phyloP scores from a whole-genome alignment of 2,797 vertebrate species.

The Lindbergichthys nudifrons region DNA sequence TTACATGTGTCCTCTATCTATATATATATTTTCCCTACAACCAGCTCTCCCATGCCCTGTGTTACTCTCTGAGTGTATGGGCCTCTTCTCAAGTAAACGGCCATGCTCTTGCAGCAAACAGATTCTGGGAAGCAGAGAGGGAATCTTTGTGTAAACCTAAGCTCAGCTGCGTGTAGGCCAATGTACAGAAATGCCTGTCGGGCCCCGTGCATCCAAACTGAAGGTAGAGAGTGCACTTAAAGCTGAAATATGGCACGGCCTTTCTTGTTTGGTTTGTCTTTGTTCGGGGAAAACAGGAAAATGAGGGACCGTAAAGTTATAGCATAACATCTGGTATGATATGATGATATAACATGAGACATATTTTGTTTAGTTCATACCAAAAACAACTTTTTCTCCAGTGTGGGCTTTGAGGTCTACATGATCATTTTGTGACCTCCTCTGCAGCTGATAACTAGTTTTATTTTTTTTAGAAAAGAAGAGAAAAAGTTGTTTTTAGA shows the following conservation, averaged over 20 bases:
- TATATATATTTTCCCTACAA: conserved; percentile 19
- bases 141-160: conserved; percentile 74
- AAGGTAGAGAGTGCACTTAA: conserved; percentile 46
- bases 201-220: conserved; percentile 45
- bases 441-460: conserved; percentile 3
- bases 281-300: conserved; percentile 8
- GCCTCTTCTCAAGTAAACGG: conserved; percentile 67
- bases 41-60: conserved; percentile 36
- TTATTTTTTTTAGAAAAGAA: neutral
- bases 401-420: neutral
- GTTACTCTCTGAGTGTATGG: conserved; percentile 55
- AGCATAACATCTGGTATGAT: conserved; percentile 23
- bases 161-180: conserved; percentile 65
- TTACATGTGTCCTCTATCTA: conserved; percentile 35
- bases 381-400: conserved; percentile 1
- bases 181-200: conserved; percentile 62
- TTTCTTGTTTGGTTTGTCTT: neutral
- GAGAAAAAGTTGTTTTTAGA: neutral
- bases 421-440: conserved; percentile 9
- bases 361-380: neutral
- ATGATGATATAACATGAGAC: neutral
- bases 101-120: conserved; percentile 60
- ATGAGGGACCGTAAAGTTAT: neutral
- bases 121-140: conserved; percentile 72
- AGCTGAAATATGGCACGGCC: conserved; percentile 1